Conservation (phyloP, 2,797 vertebrate species). For the Sciaenops ocellatus region DNA sequence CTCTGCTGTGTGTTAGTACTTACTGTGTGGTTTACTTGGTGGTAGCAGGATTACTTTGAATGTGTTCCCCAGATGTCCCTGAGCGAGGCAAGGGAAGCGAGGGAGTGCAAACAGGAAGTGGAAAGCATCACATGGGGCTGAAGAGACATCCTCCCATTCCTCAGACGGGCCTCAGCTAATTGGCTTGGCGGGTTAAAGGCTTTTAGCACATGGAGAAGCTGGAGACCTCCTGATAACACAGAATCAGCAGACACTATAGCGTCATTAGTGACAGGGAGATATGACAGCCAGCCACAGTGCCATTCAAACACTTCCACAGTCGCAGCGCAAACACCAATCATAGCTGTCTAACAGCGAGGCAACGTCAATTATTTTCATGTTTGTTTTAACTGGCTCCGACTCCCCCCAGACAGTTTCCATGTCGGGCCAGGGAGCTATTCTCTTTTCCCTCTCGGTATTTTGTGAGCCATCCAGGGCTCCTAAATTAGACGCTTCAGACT, state of each 20-base stretch:
- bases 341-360: slow-evolving; percentile 50
- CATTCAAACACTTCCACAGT: slow-evolving; percentile 56
- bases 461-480: slow-evolving; percentile 66
- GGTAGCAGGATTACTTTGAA: slow-evolving; percentile 54
- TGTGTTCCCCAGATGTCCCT: slow-evolving; percentile 76
- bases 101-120: slow-evolving; percentile 72
- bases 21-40: slow-evolving; percentile 60
- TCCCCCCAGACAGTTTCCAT: slow-evolving; percentile 72
- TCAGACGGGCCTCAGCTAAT: slow-evolving; percentile 51
- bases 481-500: slow-evolving; percentile 77
- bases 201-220: slow-evolving; percentile 42
- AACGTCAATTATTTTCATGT: slow-evolving; percentile 70
- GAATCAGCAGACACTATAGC: slow-evolving; percentile 49
- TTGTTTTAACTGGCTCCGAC: slow-evolving; percentile 76
- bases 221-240: slow-evolving; percentile 41
- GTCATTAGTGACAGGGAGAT: slow-evolving; percentile 41
- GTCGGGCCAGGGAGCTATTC: slow-evolving; percentile 62
- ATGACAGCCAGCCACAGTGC: slow-evolving; percentile 36
- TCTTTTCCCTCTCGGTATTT: slow-evolving; percentile 68
- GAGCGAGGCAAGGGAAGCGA: slow-evolving; percentile 42
- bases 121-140: slow-evolving; percentile 49
- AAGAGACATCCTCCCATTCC: slow-evolving; percentile 56
- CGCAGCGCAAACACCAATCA: slow-evolving; percentile 57
- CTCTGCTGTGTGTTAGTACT: slow-evolving; percentile 55
- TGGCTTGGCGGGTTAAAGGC: slow-evolving; percentile 47